phyloP scores from a whole-genome alignment of 2,888 invertebrate species.

The Asteroscopus sphinx region DNA sequence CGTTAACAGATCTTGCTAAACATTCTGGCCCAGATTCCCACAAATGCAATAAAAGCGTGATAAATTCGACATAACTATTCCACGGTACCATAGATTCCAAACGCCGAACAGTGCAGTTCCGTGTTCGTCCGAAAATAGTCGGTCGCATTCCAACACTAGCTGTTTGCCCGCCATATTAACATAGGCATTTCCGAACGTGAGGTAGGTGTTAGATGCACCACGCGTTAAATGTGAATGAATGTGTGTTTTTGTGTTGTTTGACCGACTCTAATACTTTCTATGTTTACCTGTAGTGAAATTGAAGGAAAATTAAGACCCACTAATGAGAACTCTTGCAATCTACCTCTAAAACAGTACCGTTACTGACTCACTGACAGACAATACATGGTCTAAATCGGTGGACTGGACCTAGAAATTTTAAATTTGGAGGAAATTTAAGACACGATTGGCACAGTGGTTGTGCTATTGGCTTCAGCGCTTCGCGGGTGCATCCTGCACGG shows the following conservation, averaged over 20 bases:
- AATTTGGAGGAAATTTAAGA: too few relatives aligned
- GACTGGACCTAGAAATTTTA: too few relatives aligned
- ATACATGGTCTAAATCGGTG: too few relatives aligned
- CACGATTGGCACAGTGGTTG: too few relatives aligned
- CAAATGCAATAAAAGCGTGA: slow-evolving; percentile 54
- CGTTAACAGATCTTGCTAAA: slow-evolving; percentile 38
- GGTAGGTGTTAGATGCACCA: slow-evolving; percentile 52
- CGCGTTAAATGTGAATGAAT: slow-evolving; percentile 46
- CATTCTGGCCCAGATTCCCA: slow-evolving; percentile 44
- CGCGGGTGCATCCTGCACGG: too few relatives aligned
- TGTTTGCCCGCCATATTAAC: slow-evolving; percentile 71
- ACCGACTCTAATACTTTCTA: slow-evolving; percentile 34
- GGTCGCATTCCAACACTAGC: slow-evolving; percentile 72
- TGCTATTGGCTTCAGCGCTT: too few relatives aligned
- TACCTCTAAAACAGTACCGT: not conserved
- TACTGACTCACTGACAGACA: too few relatives aligned
- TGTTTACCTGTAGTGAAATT: slow-evolving; percentile 14
- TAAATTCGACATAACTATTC: slow-evolving; percentile 61
- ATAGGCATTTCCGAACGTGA: slow-evolving; percentile 61
- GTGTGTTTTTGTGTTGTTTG: slow-evolving; percentile 46
- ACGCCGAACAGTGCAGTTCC: slow-evolving; percentile 70
- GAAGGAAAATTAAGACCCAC: slow-evolving; percentile 15
- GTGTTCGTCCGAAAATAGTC: slow-evolving; percentile 80
- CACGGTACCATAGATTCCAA: slow-evolving; percentile 55
- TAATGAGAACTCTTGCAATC: slow-evolving; percentile 3